Base-by-base conservation (phyloP, 2,797 vertebrate genomes). In the Otus scops region DNA sequence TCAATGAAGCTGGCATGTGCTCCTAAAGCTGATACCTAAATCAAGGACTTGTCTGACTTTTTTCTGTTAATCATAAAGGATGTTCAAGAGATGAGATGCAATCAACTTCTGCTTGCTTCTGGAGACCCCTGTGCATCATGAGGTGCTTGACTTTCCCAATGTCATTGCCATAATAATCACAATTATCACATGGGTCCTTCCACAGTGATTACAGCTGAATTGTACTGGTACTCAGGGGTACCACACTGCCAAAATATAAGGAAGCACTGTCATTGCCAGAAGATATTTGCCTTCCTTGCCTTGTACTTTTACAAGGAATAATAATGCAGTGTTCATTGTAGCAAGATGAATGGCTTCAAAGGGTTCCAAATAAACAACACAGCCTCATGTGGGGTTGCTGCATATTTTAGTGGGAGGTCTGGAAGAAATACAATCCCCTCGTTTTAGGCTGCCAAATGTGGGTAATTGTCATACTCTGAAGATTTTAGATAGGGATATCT, bases 281-380 rank as follows among this genome's bases (percentile, higher is more conserved):
- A 48, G 65, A 65, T n/a, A 27, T 51, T 77, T 81, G 54, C 27
- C 21, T 63, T 77, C 32, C 38, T 84, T 84, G 23, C 69, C 38
- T 63, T 56, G 36, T 43, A 27, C 63, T 65, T 87, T 87, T 67
- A 63, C 12, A 32, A 80, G 21, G 15, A 79, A 51, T 50, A 80
- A 84, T n/a, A 38, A 84, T 34, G 27, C 76, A 78, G 45, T 43
- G 68, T 70, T 90, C 70, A 63, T 82, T 69, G 50, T n/a, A 38
- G 88, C 56, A 53, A 65, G 45, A 88, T 56, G 67, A 91, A 93
- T 36, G 67, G 57, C 67, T 88, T 93, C 88, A 91, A 85, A 88
- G 67, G 45, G 41, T 56, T 95, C 85, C 67, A 70, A 69, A 7
- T 64, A 87, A 83, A 89, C 82, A 70, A 24, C 68, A 84, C 61